A percentile compares a stretch with the other conserved stretches of the same genome.
Conservation (phyloP, 2,888 invertebrate species). For the Piscicola geometra region DNA sequence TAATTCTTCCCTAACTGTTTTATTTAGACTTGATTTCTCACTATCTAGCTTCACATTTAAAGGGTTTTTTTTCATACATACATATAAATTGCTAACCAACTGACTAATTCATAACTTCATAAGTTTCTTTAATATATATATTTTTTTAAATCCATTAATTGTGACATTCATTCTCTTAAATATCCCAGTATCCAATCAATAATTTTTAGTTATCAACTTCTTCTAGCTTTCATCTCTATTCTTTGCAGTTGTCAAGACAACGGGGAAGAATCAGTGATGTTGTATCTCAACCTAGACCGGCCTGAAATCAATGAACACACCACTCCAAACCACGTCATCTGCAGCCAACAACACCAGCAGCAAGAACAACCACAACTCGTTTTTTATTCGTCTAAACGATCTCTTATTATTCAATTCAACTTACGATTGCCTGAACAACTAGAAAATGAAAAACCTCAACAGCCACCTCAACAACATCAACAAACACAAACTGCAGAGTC, state of each 20-base stretch:
- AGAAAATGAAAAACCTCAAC: not conserved
- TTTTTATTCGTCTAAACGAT: slow-evolving; percentile 2
- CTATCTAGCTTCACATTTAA: no score
- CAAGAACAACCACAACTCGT: not conserved
- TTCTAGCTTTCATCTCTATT: no score
- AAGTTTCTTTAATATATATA: not conserved
- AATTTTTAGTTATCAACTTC: no score
- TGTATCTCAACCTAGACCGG: not conserved
- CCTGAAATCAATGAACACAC: slow-evolving; percentile 11
- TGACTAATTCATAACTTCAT: not conserved
- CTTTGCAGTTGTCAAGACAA: no score
- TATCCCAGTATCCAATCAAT: no score
- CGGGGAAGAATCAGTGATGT: not conserved
- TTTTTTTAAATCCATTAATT: not conserved
- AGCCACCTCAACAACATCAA: not conserved
- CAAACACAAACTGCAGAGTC: no score
- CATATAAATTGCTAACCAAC: not conserved
- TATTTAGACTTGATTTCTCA: no score
- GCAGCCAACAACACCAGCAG: not conserved
- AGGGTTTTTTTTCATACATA: no score
- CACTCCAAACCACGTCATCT: not conserved
- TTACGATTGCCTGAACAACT: not conserved
- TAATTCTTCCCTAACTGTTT: no score
- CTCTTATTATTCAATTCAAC: slow-evolving; percentile 7
- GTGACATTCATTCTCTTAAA: no score